phyloP scores from a whole-genome alignment of 2,113 vertebrate species.

The Gambusia holbrooki region DNA sequence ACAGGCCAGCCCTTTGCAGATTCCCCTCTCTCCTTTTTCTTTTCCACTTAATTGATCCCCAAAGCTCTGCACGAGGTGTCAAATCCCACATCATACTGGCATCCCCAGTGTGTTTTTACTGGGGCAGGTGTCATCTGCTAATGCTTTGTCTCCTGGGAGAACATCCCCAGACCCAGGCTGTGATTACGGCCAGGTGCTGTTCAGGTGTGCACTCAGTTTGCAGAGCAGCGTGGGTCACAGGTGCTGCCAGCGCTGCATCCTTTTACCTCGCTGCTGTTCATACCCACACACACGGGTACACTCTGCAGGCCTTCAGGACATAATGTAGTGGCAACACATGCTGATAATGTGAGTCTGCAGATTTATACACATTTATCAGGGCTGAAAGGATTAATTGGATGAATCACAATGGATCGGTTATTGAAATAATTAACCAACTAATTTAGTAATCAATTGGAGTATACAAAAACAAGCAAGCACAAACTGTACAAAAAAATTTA shows the following conservation, averaged over 20 bases:
- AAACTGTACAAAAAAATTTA: too few relatives aligned
- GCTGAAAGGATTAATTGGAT: too few relatives aligned
- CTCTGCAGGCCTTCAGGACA: constrained; percentile 14
- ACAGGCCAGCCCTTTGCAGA: constrained; percentile 10
- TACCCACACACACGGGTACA: constrained; percentile 19
- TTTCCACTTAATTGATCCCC: constrained; percentile 63
- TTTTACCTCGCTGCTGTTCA: constrained; percentile 35
- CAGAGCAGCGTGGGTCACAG: constrained; percentile 74
- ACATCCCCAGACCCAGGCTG: constrained; percentile 39
- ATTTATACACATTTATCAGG: too few relatives aligned
- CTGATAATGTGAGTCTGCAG: too few relatives aligned
- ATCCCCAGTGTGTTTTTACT: constrained; percentile 49
- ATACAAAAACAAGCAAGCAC: too few relatives aligned
- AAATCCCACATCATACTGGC: constrained; percentile 64
- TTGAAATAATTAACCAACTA: too few relatives aligned
- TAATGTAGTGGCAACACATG: background rate
- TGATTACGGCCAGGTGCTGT: constrained; percentile 79
- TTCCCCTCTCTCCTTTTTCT: constrained; percentile 31
- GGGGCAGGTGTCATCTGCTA: constrained; percentile 76
- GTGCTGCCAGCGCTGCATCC: constrained; percentile 65
- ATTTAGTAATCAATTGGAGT: too few relatives aligned
- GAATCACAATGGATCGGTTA: too few relatives aligned
- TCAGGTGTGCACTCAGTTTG: constrained; percentile 80
- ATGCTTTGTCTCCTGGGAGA: constrained; percentile 47
- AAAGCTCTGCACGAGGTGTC: constrained; percentile 61